phyloP scores from a whole-genome alignment of 2,888 invertebrate species.

The Andrena hattorfiana region DNA sequence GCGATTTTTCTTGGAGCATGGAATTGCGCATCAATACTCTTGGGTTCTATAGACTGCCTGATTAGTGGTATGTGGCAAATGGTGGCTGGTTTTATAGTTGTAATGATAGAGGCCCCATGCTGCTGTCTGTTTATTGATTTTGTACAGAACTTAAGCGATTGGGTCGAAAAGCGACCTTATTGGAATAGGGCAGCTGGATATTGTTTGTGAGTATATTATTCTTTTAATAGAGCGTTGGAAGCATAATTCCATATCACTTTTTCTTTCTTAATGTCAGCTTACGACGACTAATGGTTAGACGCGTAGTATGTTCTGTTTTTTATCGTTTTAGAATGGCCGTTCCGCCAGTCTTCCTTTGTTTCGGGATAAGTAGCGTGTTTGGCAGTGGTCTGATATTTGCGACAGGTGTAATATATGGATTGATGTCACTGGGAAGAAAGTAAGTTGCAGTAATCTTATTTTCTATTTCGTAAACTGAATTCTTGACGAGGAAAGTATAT shows the following conservation, averaged over 20 bases:
- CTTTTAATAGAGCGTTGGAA: not conserved
- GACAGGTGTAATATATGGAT: conserved; percentile 95
- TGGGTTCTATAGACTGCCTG: conserved; percentile 88
- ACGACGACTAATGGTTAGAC: not conserved
- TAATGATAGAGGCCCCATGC: conserved; percentile 97
- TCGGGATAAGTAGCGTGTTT: conserved; percentile 90
- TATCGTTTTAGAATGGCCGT: conserved; percentile 89
- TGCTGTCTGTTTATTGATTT: conserved; percentile 98
- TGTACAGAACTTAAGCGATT: conserved; percentile 94
- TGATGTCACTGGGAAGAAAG: conserved; percentile 98
- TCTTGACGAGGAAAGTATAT: conserved; percentile 11
- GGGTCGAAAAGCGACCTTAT: conserved; percentile 93
- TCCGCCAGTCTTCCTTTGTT: conserved; percentile 92
- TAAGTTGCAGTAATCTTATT: conserved; percentile 86
- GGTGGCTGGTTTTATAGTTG: conserved; percentile 94
- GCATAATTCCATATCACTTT: conserved; percentile 10
- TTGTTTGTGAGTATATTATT: conserved; percentile 89
- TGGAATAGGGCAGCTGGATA: conserved; percentile 96
- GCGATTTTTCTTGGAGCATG: conserved; percentile 93
- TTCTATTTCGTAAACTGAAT: conserved; percentile 8
- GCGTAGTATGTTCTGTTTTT: not conserved
- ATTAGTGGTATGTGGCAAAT: conserved; percentile 94
- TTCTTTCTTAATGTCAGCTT: conserved; percentile 1
- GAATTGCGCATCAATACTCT: conserved; percentile 90
- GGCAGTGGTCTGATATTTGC: conserved; percentile 95